phyloP scores from a whole-genome alignment of 2,888 invertebrate species.

The Digitonthophagus gazella region DNA sequence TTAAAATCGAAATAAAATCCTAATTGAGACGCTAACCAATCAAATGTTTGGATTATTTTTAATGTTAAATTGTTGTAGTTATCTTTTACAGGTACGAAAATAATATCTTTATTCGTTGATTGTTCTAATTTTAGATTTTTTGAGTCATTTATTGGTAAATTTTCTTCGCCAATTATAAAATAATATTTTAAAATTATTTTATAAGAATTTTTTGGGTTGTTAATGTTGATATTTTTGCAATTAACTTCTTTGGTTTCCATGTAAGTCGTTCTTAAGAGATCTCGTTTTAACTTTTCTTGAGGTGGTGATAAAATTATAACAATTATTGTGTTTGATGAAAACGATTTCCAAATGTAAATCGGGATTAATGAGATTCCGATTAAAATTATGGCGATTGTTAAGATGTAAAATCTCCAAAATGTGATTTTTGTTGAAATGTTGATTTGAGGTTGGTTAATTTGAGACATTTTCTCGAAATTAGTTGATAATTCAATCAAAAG shows the following conservation, averaged over 20 bases:
- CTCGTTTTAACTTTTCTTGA: constrained; percentile 26
- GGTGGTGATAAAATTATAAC: neutral
- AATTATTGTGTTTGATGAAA: neutral
- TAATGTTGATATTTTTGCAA: neutral
- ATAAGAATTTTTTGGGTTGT: too few species aligned
- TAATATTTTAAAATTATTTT: constrained; percentile 55
- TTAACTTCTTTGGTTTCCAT: neutral
- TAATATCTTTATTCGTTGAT: constrained; percentile 65
- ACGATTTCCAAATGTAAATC: neutral
- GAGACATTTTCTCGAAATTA: neutral
- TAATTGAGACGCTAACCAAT: constrained; percentile 56
- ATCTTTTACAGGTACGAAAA: constrained; percentile 75
- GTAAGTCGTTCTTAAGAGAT: constrained; percentile 35
- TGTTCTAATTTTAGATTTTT: constrained; percentile 58
- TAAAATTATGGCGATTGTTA: neutral
- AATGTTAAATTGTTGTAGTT: constrained; percentile 73
- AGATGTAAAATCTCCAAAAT: neutral
- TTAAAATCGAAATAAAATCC: constrained; percentile 58
- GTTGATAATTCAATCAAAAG: too few species aligned
- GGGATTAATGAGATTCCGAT: neutral
- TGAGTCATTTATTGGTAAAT: constrained; percentile 55
- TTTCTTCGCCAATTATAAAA: constrained; percentile 71
- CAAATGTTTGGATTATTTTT: constrained; percentile 73
- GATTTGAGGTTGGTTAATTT: neutral
- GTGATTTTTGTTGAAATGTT: neutral